Evolutionary conservation across 2,888 invertebrate genomes (phyloP).

Genomic region (Drosophila parthenogenetica): DNA sequence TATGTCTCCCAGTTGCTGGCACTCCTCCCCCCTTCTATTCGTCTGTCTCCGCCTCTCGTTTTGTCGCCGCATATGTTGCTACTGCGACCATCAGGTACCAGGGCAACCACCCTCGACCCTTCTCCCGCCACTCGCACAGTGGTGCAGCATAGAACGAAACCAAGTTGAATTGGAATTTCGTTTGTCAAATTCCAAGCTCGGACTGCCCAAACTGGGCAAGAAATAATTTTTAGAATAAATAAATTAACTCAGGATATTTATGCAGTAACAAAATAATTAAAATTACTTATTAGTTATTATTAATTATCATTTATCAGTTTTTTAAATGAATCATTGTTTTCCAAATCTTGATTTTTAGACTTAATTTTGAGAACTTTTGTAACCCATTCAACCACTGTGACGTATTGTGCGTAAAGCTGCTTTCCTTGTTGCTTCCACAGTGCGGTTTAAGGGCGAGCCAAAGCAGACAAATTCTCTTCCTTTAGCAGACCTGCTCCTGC

Average conservation of each 20-base stretch:
- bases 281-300: no score
- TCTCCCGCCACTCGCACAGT: constrained; percentile 4
- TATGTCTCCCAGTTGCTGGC: constrained; percentile 49
- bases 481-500: background rate
- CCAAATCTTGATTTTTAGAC: no score
- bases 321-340: no score
- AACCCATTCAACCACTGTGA: background rate
- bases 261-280: no score
- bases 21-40: constrained; percentile 16
- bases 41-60: constrained; percentile 1
- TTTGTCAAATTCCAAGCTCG: no score
- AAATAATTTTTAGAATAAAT: no score
- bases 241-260: no score
- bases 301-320: no score
- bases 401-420: constrained; percentile 2
- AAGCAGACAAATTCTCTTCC: constrained; percentile 37
- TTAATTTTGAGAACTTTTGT: no score
- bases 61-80: constrained; percentile 62
- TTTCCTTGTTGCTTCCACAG: constrained; percentile 29
- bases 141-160: background rate
- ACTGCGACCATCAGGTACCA: constrained; percentile 25
- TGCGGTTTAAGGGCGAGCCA: constrained; percentile 70
- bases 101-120: background rate
- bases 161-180: no score
- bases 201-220: no score